Evolutionary conservation across 2,797 vertebrate species (phyloP), one percentile per base, ranked within the genome.

Genomic region (Buceros bicornis): DNA sequence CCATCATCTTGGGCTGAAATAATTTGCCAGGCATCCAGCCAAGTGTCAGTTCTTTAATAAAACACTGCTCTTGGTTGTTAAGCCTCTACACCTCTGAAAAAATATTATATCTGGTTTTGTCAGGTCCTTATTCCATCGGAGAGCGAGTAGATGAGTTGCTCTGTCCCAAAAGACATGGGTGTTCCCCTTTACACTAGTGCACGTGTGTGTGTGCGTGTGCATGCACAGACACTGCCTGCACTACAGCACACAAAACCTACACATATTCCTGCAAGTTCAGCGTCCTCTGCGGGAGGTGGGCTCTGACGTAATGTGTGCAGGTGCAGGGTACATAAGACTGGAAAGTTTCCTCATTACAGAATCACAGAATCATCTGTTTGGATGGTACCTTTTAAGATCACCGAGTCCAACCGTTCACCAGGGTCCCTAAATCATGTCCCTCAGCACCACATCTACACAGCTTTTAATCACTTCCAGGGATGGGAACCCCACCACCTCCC

Each of bases 231-330:
- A 20, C 25, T 28, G 9, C 20, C 8, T n/a, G 5, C 42, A 4
- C 37, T 13, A 17, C 47, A 56, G 19, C 22, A 13, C 18, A 31
- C 24, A 18, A 43, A 51, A 25, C 9, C 40, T 6, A 3, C 16
- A 8, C 17, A 1, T 5, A 0, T 28, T 45, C 3, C 10, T n/a
- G 21, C 1, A 0, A 6, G 2, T 76, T 82, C 57, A 40, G 20
- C 1, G 0, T 43, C 35, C 58, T 53, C 33, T 57, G 37, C 2
- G 0, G 40, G 35, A 43, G 29, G 22, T 51, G 28, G 15, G 17
- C 24, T 72, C 71, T 33, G 28, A 29, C 20, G 6, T 16, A 16
- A 6, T 1, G 5, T 19, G 10, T n/a, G 29, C 31, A 9, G 16
- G 11, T 8, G 0, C 8, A 24, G 45, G 13, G 11, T 56, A 21